These are phyloP conservation scores for Cephonodes hylas DNA, from an alignment of 2,888 invertebrate genomes.

Conservation along the genomic window DNA sequence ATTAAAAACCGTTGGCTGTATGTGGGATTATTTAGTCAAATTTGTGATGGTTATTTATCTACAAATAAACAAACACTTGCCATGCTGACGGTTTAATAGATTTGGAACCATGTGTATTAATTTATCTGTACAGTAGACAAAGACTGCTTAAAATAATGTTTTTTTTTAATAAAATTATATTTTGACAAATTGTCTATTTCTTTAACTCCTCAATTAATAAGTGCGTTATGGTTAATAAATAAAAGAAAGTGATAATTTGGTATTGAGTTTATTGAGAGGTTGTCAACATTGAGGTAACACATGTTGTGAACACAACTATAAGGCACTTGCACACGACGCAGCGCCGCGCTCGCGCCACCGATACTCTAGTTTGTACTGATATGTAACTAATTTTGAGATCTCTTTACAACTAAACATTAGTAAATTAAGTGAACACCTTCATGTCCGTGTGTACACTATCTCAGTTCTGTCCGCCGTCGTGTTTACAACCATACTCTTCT, in stretches of 20 bases:
- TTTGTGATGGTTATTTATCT: not conserved
- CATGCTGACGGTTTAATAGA: not conserved
- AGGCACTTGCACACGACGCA: constrained; percentile 42
- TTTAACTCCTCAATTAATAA: not conserved
- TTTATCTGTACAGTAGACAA: constrained; percentile 23
- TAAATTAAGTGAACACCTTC: not conserved
- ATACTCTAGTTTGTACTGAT: constrained; percentile 45
- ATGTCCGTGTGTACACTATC: not conserved
- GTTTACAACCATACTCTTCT: no score
- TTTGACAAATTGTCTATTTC: constrained; percentile 17
- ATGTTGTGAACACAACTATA: constrained; percentile 45
- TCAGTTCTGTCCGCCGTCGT: not conserved
- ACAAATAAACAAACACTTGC: not conserved
- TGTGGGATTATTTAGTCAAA: not conserved
- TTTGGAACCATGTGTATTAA: constrained; percentile 11
- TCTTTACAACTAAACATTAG: constrained; percentile 28
- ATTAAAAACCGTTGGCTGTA: not conserved
- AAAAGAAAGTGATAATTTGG: constrained; percentile 19
- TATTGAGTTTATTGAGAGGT: constrained; percentile 29
- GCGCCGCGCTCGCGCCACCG: not conserved
- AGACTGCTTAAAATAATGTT: constrained; percentile 45
- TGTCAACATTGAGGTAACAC: constrained; percentile 57
- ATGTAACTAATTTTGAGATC: constrained; percentile 51
- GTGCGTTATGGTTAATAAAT: not conserved
- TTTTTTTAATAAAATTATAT: constrained; percentile 31